Evolutionary conservation across 2,888 invertebrate species (phyloP), one percentile per base, ranked within the genome.

Genomic region (Aphelenchoides bicaudatus): DNA sequence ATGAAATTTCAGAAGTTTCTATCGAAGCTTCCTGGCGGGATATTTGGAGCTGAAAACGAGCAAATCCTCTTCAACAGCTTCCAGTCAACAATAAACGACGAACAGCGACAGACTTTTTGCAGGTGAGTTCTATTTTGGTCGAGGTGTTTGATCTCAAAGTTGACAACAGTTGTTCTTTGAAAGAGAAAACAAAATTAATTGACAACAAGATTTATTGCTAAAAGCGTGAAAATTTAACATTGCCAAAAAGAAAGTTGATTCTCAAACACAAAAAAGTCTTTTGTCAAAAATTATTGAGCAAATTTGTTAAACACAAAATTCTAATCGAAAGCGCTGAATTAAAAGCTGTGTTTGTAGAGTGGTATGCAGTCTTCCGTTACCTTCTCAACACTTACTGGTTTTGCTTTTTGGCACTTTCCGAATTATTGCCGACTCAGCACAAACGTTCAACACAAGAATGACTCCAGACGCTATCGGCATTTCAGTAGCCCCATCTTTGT

Each of bases 361-460:
- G 80, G 87, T 93, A 73, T 85, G 88, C 73, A 87, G 90, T 73
- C 84, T 80, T 46, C 91, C 91, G 53, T 84, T 87, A 59, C 88
- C 89, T 81, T 90, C 91, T 67, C 96, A 94, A 83, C 87, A 90
- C 80, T 84, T 96, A 70, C 83, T 96, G 79, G 92, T 94, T 73
- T 85, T 96, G 71, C 85, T 96, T 63, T 94, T 96, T 82, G 96
- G 96, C 70, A 96, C 94, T 77, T 96, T 92, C 83, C 87, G 91
- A 73, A 90, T 91, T 70, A 91, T 92, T 81, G 90, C 91, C 23
- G 89, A 89, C 70, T 90, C 90, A 81, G 89, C 90, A 74, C 89
- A 89, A 70, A 86, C 88, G 81, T 89, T 89, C 74, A 86, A 87
- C 75, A 91, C 91, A 55, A 89, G 91, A 72, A 92, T 92, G 92